phyloP scores from a whole-genome alignment of 1,140 invertebrate species.

The Halesus radiatus region DNA sequence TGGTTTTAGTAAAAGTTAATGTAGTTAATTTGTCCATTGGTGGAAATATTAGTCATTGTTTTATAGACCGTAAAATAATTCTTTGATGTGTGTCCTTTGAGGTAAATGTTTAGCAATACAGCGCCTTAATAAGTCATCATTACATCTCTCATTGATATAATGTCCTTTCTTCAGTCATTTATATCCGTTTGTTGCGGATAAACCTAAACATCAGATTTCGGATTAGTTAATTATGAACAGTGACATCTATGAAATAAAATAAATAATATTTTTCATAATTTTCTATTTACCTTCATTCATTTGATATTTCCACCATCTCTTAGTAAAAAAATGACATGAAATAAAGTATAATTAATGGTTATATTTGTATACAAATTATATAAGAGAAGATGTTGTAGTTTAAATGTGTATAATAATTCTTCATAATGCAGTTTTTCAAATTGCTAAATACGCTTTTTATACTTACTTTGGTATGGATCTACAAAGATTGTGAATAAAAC shows the following conservation, averaged over 20 bases:
- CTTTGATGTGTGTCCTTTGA: too few species aligned
- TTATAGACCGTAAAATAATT: too few species aligned
- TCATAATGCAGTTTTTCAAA: not conserved
- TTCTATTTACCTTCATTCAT: not conserved
- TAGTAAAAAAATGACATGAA: constrained; percentile 12
- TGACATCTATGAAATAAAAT: too few species aligned
- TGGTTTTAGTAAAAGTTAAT: constrained; percentile 17
- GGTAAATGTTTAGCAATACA: too few species aligned
- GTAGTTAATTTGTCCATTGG: not conserved
- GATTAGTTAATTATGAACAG: too few species aligned
- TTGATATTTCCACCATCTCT: not conserved
- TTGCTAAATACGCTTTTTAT: constrained; percentile 25
- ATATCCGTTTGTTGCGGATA: too few species aligned
- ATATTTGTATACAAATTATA: too few species aligned
- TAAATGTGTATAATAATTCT: constrained; percentile 25
- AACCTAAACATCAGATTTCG: too few species aligned
- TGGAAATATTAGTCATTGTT: constrained; percentile 3
- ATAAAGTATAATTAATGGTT: not conserved
- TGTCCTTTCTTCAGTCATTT: too few species aligned
- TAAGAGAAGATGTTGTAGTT: not conserved
- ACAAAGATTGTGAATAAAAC: constrained; percentile 2
- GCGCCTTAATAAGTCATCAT: too few species aligned
- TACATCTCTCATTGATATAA: too few species aligned
- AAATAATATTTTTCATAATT: too few species aligned
- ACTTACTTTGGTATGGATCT: constrained; percentile 12